A percentile compares a stretch with the other conserved stretches of the same genome.
phyloP scores from a whole-genome alignment of 2,888 invertebrate species.

The Melieria crassipennis region DNA sequence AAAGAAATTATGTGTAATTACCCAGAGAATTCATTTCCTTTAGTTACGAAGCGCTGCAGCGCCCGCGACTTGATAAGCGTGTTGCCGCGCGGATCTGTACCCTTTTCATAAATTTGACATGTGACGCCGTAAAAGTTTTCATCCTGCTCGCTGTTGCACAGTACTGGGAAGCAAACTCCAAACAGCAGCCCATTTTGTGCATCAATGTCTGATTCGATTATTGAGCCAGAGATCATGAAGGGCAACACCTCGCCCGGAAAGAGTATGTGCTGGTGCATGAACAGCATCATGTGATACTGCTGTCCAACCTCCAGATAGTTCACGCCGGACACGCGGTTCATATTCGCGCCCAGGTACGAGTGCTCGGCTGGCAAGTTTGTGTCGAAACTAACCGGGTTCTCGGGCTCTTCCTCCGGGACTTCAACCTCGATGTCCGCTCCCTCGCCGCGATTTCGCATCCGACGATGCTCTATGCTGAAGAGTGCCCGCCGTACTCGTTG shows the following conservation, averaged over 20 bases:
- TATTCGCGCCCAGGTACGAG: slow-evolving; percentile 64
- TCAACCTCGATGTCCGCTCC: slow-evolving; percentile 20
- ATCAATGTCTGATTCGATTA: slow-evolving; percentile 55
- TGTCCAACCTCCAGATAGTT: slow-evolving; percentile 71
- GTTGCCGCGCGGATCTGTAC: slow-evolving; percentile 55
- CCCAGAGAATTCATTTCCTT: slow-evolving; percentile 57
- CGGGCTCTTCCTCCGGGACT: slow-evolving; percentile 34
- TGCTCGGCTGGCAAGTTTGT: slow-evolving; percentile 70
- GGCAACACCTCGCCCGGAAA: slow-evolving; percentile 86
- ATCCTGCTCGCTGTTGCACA: slow-evolving; percentile 45
- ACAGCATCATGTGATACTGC: slow-evolving; percentile 69
- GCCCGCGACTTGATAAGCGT: slow-evolving; percentile 79
- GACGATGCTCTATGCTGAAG: slow-evolving; percentile 51
- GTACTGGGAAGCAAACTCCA: slow-evolving; percentile 61
- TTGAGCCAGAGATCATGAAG: slow-evolving; percentile 69
- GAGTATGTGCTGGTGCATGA: slow-evolving; percentile 72
- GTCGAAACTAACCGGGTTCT: slow-evolving; percentile 64
- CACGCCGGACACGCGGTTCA: slow-evolving; percentile 74
- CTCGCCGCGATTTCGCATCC: slow-evolving; percentile 39
- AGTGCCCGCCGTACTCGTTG: slow-evolving; percentile 57
- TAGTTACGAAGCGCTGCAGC: slow-evolving; percentile 75
- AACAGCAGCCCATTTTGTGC: slow-evolving; percentile 60
- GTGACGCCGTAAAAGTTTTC: slow-evolving; percentile 61
- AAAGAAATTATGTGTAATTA: slow-evolving; percentile 41
- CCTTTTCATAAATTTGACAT: slow-evolving; percentile 65